A percentile compares a stretch with the other conserved stretches of the same genome.
These are phyloP conservation scores for Xyrichtys novacula DNA, from an alignment of 2,797 vertebrate genomes.

Conservation along the genomic window DNA sequence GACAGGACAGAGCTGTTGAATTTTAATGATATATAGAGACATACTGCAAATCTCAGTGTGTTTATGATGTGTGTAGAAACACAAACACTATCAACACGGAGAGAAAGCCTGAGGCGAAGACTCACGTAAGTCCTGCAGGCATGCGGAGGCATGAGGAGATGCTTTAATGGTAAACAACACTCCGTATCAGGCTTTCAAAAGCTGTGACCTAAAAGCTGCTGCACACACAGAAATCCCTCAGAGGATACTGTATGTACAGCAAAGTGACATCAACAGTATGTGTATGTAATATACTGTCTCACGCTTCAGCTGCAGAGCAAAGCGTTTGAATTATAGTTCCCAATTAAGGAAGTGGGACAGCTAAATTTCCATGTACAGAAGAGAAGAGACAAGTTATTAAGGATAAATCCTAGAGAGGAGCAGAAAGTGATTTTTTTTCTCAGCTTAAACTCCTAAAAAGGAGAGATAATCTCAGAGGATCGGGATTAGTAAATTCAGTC, in stretches of 20 bases:
- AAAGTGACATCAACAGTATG: conserved; percentile 26
- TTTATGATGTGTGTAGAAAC: conserved; percentile 24
- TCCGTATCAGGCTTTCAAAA: conserved; percentile 49
- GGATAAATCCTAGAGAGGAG: conserved; percentile 37
- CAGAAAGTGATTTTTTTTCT: conserved; percentile 38
- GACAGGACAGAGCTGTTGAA: conserved; percentile 9
- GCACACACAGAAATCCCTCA: conserved; percentile 29
- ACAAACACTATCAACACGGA: conserved; percentile 28
- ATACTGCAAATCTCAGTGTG: conserved; percentile 4
- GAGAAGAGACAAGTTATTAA: conserved; percentile 30
- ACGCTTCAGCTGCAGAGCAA: conserved; percentile 26
- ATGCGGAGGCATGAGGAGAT: conserved; percentile 47
- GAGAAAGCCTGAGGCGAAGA: conserved; percentile 46
- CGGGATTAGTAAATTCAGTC: conserved; percentile 49
- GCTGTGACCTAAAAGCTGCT: conserved; percentile 43
- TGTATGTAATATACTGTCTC: conserved; percentile 13
- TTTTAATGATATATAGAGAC: conserved; percentile 22
- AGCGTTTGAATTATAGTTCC: conserved; percentile 26
- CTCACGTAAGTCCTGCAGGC: conserved; percentile 60
- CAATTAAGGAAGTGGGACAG: conserved; percentile 9
- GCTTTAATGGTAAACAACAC: conserved; percentile 48
- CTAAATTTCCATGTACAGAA: conserved; percentile 12
- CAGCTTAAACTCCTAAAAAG: conserved; percentile 46
- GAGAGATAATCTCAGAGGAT: conserved; percentile 55
- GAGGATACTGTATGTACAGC: conserved; percentile 20